Evolutionary conservation across 1,140 invertebrate species (phyloP).

Genomic region (Solenopsis fugax): DNA sequence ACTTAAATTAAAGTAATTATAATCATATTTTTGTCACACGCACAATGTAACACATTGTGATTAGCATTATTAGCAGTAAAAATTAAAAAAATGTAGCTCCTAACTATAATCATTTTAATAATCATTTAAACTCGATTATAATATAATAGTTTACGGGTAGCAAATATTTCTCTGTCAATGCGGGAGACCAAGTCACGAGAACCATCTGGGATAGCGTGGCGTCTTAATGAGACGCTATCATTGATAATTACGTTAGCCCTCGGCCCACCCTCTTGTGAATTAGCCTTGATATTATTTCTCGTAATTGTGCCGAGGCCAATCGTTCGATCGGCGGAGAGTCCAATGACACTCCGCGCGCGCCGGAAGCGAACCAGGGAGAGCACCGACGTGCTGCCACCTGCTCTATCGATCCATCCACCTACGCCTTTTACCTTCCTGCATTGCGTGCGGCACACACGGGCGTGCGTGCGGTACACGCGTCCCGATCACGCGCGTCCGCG

Average conservation of each 20-base stretch:
- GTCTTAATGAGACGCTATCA: neutral
- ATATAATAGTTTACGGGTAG: too few species aligned
- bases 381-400: conserved; percentile 84
- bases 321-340: conserved; percentile 78
- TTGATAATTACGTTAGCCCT: neutral
- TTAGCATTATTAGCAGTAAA: too few species aligned
- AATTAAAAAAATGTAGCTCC: too few species aligned
- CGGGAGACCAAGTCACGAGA: neutral
- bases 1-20: too few species aligned
- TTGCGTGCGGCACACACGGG: conserved; percentile 57
- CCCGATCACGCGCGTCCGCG: neutral
- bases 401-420: conserved; percentile 74
- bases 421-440: conserved; percentile 58
- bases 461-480: conserved; percentile 41
- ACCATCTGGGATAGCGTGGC: neutral
- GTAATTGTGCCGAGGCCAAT: conserved; percentile 64
- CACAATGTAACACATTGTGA: too few species aligned
- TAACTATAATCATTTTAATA: too few species aligned
- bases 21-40: too few species aligned
- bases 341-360: conserved; percentile 71
- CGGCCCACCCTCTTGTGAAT: neutral
- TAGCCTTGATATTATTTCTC: conserved; percentile 51
- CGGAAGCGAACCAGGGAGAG: conserved; percentile 83
- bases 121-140: too few species aligned
- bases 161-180: too few species aligned